phyloP scores from a whole-genome alignment of 1,140 invertebrate species.

The Aradophagus sp. region DNA sequence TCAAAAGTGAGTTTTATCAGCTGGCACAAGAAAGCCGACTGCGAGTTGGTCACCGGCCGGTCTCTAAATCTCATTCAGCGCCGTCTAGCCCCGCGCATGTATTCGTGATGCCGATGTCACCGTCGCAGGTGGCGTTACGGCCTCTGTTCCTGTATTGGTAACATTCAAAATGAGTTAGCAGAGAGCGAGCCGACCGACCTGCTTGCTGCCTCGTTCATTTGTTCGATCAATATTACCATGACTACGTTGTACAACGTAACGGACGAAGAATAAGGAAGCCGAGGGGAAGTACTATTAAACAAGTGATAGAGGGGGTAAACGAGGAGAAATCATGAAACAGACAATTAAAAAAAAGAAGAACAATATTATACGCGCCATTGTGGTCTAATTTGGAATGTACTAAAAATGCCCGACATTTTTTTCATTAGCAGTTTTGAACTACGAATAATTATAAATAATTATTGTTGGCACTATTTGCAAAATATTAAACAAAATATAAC shows the following conservation, averaged over 20 bases:
- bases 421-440: no score
- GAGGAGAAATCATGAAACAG: no score
- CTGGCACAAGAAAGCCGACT: constrained; percentile 36
- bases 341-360: no score
- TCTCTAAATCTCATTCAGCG: constrained; percentile 41
- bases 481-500: no score
- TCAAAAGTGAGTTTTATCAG: constrained; percentile 49
- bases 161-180: constrained; percentile 46
- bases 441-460: no score
- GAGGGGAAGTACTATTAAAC: neutral
- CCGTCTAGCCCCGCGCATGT: constrained; percentile 7
- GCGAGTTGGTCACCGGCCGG: constrained; percentile 48
- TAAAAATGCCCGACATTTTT: no score
- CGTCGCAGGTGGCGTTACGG: no score
- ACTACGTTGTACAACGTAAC: constrained; percentile 43
- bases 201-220: constrained; percentile 29
- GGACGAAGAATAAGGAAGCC: constrained; percentile 28
- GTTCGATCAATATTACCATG: constrained; percentile 47
- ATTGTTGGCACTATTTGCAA: no score
- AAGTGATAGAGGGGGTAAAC: no score
- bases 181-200: constrained; percentile 31
- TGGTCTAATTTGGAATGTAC: no score
- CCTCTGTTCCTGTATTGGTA: constrained; percentile 32
- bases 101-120: constrained; percentile 1
- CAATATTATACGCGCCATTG: no score